Base-by-base conservation (phyloP, 2,113 vertebrate species). In the Rattus norvegicus region DNA sequence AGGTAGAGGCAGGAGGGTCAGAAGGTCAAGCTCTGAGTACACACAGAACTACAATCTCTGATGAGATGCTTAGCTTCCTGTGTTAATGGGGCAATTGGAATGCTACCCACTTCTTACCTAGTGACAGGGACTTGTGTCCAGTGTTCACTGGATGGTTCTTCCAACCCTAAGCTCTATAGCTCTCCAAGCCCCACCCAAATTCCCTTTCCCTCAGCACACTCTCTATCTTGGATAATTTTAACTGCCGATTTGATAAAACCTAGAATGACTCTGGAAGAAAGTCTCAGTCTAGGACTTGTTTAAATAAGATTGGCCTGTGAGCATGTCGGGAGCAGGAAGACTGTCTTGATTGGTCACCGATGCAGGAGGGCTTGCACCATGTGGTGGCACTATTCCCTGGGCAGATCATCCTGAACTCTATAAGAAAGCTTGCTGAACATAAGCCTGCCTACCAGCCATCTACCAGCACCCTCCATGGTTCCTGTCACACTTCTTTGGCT, bases 31-130 rank as follows among this genome's bases (percentile, higher is more conserved):
- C 33, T 22, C 47, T 69, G 7, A 52, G 12, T 52, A 70, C 77
- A 76, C n/a, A 81, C 43, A 91, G 33, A 81, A 90, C 54, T 86
- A 26, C 1, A 0, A 10, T 76, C 59, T 77, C 85, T 63, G 69
- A 95, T 20, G 65, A 39, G 36, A 72, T 95, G 28, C n/a, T 93
- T 43, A 85, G 43, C 33, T 85, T 90, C 70, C 88, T 59, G 36
- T 59, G 73, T 67, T 89, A 22, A 76, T 19, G 33, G 10, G n/a
- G 75, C 54, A 80, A 47, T 20, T 43, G 9, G 76, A 91, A 70
- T n/a, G 56, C 49, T 47, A 7, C 1, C 2, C 13, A 47, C 26
- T 30, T 63, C 54, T 76, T 73, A 86, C 77, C 67, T 59, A 12
- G 67, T 22, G 54, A 77, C n/a, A 80, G 26, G 39, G 9, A 88